A percentile compares a stretch with the other conserved stretches of the same genome.
Conservation (phyloP, 2,113 vertebrate species). For the Gnathonemus echidnorhynchus region DNA sequence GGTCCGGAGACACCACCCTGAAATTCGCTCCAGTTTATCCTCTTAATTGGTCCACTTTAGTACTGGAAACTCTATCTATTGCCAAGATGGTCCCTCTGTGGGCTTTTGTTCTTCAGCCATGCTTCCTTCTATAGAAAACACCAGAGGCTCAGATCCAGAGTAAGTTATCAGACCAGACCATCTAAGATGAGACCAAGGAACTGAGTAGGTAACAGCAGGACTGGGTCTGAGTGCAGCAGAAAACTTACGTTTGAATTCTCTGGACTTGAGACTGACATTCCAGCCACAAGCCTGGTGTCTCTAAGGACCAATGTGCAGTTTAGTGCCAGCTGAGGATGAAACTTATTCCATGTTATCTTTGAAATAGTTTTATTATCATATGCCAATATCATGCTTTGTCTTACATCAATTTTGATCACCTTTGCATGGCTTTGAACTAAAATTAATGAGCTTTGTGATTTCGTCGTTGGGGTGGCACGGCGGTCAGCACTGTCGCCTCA, state of each 20-base stretch:
- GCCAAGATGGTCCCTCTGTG: constrained; percentile 48
- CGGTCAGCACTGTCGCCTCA: not conserved
- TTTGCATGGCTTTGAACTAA: not conserved
- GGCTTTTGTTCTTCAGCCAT: constrained; percentile 11
- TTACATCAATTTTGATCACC: not conserved
- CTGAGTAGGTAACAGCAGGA: not conserved
- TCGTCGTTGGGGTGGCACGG: not conserved
- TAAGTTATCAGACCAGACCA: not conserved
- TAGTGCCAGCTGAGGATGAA: not conserved
- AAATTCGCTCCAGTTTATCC: not conserved
- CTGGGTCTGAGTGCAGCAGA: not conserved
- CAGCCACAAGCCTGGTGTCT: not conserved
- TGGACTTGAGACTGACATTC: not conserved
- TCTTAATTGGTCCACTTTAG: constrained; percentile 50
- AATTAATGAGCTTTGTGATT: not conserved
- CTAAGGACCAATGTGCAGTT: not conserved
- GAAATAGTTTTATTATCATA: not conserved
- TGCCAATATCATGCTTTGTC: not conserved
- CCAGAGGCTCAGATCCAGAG: not conserved
- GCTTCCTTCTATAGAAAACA: constrained; percentile 38
- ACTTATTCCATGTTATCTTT: not conserved
- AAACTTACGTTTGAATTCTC: not conserved
- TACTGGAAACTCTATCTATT: constrained; percentile 49
- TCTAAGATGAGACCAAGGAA: not conserved
- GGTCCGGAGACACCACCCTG: not conserved